These are phyloP conservation scores for Lithophane ornitopus DNA, from an alignment of 2,888 invertebrate genomes.

Conservation along the genomic window DNA sequence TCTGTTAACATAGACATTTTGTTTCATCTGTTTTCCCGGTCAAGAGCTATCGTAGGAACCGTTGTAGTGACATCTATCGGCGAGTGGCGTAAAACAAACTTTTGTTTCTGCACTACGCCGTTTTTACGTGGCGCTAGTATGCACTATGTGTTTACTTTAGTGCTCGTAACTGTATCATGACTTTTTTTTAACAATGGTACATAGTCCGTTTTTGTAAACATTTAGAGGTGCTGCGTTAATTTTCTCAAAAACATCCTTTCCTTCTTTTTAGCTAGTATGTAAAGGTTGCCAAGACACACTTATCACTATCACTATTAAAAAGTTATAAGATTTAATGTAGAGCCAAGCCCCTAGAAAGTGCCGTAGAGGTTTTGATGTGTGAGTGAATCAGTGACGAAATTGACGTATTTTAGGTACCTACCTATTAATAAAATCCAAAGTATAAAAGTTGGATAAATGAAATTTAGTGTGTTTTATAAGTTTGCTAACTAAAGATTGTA, in stretches of 20 bases:
- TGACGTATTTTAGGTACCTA: too few relatives aligned
- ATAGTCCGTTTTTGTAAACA: not conserved
- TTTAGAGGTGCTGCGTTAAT: not conserved
- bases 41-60: not conserved
- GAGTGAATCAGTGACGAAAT: too few relatives aligned
- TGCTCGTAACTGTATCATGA: not conserved
- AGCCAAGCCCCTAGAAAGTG: too few relatives aligned
- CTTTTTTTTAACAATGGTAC: not conserved
- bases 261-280: too few relatives aligned
- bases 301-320: too few relatives aligned
- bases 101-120: constrained; percentile 44
- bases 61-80: constrained; percentile 50
- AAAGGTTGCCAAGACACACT: too few relatives aligned
- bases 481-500: too few relatives aligned
- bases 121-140: constrained; percentile 39
- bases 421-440: too few relatives aligned
- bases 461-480: too few relatives aligned
- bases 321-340: too few relatives aligned
- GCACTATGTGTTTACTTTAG: not conserved
- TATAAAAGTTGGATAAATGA: too few relatives aligned
- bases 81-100: constrained; percentile 28
- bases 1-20: constrained; percentile 4
- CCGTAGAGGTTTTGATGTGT: too few relatives aligned
- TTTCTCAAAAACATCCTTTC: not conserved
- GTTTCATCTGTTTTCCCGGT: constrained; percentile 1